Conservation (phyloP, 2,888 invertebrate species). For the Nezara viridula region DNA sequence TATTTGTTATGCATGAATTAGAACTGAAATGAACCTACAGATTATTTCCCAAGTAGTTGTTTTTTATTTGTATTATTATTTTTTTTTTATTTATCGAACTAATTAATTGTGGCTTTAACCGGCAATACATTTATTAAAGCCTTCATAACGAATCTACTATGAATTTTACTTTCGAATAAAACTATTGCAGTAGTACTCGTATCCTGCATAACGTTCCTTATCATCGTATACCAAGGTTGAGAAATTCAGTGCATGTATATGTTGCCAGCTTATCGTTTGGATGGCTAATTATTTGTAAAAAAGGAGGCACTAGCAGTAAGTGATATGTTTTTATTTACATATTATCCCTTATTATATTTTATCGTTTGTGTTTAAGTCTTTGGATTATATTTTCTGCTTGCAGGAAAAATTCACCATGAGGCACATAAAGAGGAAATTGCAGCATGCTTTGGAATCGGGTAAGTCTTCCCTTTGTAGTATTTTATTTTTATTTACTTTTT, state of each 20-base stretch:
- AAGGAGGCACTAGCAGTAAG: conserved; percentile 2
- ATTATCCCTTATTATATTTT: not conserved
- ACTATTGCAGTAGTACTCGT: not conserved
- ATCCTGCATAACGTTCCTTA: not conserved
- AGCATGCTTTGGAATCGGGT: conserved; percentile 26
- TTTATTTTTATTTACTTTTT: not conserved
- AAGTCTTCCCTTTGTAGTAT: not conserved
- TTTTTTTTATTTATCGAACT: too few relatives aligned
- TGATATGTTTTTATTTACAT: not conserved
- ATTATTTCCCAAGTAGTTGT: too few relatives aligned
- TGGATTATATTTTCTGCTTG: not conserved
- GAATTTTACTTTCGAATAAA: not conserved
- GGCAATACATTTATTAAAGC: too few relatives aligned
- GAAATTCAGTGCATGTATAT: not conserved
- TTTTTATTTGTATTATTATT: too few relatives aligned
- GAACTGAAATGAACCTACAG: too few relatives aligned
- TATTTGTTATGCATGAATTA: too few relatives aligned
- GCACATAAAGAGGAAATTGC: not conserved
- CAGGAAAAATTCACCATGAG: not conserved
- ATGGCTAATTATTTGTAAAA: not conserved
- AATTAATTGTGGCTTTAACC: too few relatives aligned
- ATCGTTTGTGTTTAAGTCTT: not conserved
- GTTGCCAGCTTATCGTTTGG: not conserved
- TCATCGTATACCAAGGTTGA: not conserved
- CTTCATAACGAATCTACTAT: too few relatives aligned